Conservation (phyloP, 1,140 invertebrate genomes). For the Chironomus striatipennis region DNA sequence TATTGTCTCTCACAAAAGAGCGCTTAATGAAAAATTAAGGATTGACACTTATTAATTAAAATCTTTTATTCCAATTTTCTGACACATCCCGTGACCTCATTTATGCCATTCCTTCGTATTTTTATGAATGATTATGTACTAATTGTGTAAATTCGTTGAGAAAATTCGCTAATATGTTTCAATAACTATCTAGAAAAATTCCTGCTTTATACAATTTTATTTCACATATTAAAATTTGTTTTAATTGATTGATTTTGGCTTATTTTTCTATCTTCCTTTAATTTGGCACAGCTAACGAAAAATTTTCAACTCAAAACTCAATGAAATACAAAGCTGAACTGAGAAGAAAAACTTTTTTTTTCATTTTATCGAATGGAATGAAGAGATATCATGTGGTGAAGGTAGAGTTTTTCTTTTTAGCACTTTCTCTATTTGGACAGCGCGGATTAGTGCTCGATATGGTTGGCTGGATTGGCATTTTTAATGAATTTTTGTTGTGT, state of each 20-base stretch:
- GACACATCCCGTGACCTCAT: not conserved
- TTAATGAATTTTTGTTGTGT: no score
- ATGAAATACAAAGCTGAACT: conserved; percentile 13
- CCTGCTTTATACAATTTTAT: no score
- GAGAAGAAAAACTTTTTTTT: not conserved
- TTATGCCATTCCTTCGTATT: no score
- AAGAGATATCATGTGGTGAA: not conserved
- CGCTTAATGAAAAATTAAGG: not conserved
- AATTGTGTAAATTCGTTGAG: no score
- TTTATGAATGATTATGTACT: no score
- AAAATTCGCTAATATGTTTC: no score
- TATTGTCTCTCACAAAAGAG: not conserved
- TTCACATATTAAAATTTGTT: not conserved
- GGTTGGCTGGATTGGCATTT: no score
- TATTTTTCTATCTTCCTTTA: not conserved
- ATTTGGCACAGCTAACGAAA: not conserved
- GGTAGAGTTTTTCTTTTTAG: not conserved
- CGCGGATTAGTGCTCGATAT: no score
- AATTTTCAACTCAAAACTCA: conserved; percentile 7
- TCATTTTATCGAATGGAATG: not conserved
- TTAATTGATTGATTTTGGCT: not conserved
- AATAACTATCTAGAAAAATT: no score
- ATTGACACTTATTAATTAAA: not conserved
- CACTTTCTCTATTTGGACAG: not conserved
- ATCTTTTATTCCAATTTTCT: not conserved